phyloP scores from a whole-genome alignment of 2,797 vertebrate species.

The Macropus fuliginosus region DNA sequence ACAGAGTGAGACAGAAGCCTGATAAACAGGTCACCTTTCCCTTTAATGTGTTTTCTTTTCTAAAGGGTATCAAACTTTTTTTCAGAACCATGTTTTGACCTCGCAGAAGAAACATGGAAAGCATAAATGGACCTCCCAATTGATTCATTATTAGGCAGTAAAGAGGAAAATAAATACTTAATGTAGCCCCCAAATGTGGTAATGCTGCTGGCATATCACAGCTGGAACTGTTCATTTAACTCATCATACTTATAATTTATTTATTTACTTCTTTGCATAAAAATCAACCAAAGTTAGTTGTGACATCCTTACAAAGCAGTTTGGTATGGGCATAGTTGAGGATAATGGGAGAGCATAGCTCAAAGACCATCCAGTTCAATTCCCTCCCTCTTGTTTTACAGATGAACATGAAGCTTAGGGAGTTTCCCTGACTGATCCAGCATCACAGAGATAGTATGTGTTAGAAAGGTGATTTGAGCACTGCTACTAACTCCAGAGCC shows the following conservation, averaged over 20 bases:
- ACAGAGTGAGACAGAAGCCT: neutral
- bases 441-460: neutral
- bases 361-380: constrained; percentile 8
- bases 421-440: neutral
- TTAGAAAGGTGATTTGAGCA: neutral
- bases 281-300: constrained; percentile 51
- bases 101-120: constrained; percentile 26
- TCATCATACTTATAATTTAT: constrained; percentile 69
- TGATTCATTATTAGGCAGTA: constrained; percentile 64
- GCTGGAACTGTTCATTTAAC: constrained; percentile 63
- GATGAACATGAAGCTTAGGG: neutral
- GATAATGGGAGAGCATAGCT: constrained; percentile 9
- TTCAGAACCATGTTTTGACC: constrained; percentile 39
- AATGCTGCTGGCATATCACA: constrained; percentile 18
- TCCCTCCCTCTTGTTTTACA: neutral
- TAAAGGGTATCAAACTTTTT: neutral
- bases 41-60: constrained; percentile 33
- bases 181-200: constrained; percentile 42
- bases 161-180: constrained; percentile 62
- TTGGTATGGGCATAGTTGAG: neutral
- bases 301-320: constrained; percentile 17
- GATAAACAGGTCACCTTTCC: neutral
- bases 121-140: constrained; percentile 38
- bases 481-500: neutral
- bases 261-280: constrained; percentile 66